Evolutionary conservation across 2,888 invertebrate genomes (phyloP).

Genomic region (Scaptomyza flava): DNA sequence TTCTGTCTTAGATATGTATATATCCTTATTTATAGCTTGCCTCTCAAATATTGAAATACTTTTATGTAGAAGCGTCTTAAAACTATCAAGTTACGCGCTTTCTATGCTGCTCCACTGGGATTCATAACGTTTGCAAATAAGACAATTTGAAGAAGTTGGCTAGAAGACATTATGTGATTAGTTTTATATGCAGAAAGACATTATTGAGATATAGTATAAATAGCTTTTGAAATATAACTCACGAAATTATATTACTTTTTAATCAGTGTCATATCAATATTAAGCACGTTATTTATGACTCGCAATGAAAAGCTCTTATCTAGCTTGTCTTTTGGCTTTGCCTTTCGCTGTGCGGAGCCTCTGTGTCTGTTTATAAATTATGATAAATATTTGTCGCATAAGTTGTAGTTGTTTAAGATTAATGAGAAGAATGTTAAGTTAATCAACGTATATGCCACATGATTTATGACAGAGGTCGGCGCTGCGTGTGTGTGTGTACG

Average conservation of each 20-base stretch:
- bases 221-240: background rate
- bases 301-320: slow-evolving; percentile 31
- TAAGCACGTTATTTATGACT: slow-evolving; percentile 61
- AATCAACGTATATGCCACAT: slow-evolving; percentile 59
- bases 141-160: slow-evolving; percentile 10
- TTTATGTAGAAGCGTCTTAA: slow-evolving; percentile 8
- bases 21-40: slow-evolving; percentile 1
- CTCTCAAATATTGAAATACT: slow-evolving; percentile 27
- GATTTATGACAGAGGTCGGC: slow-evolving; percentile 55
- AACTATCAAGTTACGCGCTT: slow-evolving; percentile 11
- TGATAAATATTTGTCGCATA: slow-evolving; percentile 51
- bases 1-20: background rate
- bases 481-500: background rate
- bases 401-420: slow-evolving; percentile 43
- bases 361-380: slow-evolving; percentile 55
- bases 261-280: slow-evolving; percentile 34
- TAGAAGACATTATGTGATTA: background rate
- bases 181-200: background rate
- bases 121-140: slow-evolving; percentile 9
- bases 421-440: slow-evolving; percentile 51
- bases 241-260: background rate
- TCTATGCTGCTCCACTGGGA: slow-evolving; percentile 1
- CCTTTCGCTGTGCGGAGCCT: slow-evolving; percentile 19
- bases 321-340: slow-evolving; percentile 31
- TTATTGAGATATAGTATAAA: background rate